Evolutionary conservation across 2,888 invertebrate genomes (phyloP).

Genomic region (Scelioninae gen. 1): DNA sequence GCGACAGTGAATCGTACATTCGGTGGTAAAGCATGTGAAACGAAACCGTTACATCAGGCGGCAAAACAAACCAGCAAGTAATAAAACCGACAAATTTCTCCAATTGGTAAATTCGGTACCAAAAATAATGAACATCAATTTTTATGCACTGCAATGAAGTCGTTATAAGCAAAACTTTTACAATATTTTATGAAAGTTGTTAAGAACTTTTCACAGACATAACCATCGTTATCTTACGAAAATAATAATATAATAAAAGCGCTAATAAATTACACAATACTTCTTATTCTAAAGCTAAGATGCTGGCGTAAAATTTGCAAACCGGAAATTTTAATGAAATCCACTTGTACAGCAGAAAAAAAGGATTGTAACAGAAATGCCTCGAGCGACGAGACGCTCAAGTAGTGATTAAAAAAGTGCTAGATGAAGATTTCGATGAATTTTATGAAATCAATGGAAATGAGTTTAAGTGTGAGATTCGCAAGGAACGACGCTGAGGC

Average conservation of each 20-base stretch:
- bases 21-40: slow-evolving; percentile 14
- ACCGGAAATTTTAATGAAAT: slow-evolving; percentile 13
- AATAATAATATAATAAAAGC: background rate
- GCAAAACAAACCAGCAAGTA: slow-evolving; percentile 12
- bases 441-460: slow-evolving; percentile 45
- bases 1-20: slow-evolving; percentile 26
- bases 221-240: background rate
- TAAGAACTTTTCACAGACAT: slow-evolving; percentile 5
- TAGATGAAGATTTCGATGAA: slow-evolving; percentile 32
- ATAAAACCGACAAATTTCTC: background rate
- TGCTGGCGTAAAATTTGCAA: background rate
- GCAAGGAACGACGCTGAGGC: slow-evolving; percentile 10
- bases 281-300: background rate
- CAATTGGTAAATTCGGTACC: background rate
- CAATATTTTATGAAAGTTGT: slow-evolving; percentile 2
- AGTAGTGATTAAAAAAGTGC: slow-evolving; percentile 50
- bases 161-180: background rate
- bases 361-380: slow-evolving; percentile 12
- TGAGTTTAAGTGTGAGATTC: slow-evolving; percentile 34
- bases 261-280: slow-evolving; percentile 1
- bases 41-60: background rate
- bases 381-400: slow-evolving; percentile 10
- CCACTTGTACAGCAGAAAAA: background rate
- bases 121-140: background rate
- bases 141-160: background rate